Conservation (phyloP, 2,797 vertebrate species). For the Poecilia velifera region DNA sequence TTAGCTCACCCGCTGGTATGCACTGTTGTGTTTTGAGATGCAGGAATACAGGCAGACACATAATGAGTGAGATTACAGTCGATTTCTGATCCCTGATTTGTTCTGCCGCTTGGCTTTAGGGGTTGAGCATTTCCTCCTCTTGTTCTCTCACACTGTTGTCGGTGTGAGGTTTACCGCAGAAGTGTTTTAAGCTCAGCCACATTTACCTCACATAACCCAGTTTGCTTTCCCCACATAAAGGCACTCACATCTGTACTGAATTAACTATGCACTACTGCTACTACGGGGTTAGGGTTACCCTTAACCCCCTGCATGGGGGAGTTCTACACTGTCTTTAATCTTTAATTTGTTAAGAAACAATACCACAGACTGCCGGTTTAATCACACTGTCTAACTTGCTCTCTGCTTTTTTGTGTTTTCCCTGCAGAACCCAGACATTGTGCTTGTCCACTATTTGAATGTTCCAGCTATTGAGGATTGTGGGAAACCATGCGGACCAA, state of each 20-base stretch:
- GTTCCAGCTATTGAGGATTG: slow-evolving; percentile 99
- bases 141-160: slow-evolving; percentile 26
- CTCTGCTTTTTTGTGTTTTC: slow-evolving; percentile 4
- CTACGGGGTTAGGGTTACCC: slow-evolving; percentile 1
- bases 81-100: slow-evolving; percentile 62
- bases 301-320: background rate
- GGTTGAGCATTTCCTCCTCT: slow-evolving; percentile 30
- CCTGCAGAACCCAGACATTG: slow-evolving; percentile 96
- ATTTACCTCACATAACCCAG: slow-evolving; percentile 45
- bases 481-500: slow-evolving; percentile 97
- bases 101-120: slow-evolving; percentile 45
- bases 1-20: slow-evolving; percentile 19
- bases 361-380: slow-evolving; percentile 4
- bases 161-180: slow-evolving; percentile 29
- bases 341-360: slow-evolving; percentile 32
- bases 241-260: slow-evolving; percentile 36
- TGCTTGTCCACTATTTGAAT: slow-evolving; percentile 99
- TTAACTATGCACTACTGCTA: slow-evolving; percentile 36
- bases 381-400: slow-evolving; percentile 27
- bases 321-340: slow-evolving; percentile 12
- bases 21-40: slow-evolving; percentile 35
- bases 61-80: slow-evolving; percentile 62
- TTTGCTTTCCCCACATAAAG: slow-evolving; percentile 53
- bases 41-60: slow-evolving; percentile 41
- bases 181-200: slow-evolving; percentile 34